Evolutionary conservation across 2,797 vertebrate genomes (phyloP), one percentile per base, ranked within the genome.

Genomic region (Acomys russatus): DNA sequence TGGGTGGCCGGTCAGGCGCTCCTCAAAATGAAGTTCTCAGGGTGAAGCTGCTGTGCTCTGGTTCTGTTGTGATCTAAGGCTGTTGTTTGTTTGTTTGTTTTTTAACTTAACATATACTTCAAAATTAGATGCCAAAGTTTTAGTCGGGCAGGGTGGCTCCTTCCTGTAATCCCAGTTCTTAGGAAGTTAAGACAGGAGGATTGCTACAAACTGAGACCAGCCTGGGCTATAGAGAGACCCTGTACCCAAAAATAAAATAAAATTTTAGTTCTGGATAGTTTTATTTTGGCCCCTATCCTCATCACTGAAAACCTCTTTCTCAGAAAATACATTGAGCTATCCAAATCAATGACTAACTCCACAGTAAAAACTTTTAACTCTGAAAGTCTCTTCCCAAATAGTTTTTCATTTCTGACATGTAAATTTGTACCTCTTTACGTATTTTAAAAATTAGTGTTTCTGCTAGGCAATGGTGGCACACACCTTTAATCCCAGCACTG

Each of bases 341-440:
- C 9, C 0, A 0, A 23, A 0, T 17, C 68, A 15, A 6, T 1
- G 1, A 33, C 10, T 23, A 8, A 12, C 1, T 3, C 35, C 64
- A 54, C 14, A 70, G 0, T 33, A 23, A 17, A 35, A 44, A 25
- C 10, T 4, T 23, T n/a, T 11, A 4, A 56, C 23, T 85, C 38
- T n/a, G 38, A 28, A 12, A 35, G n/a, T 49, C 59, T 38, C 71
- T 76, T 66, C 1, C 22, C 66, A 77, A 33, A 0, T 35, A 3
- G 30, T 12, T 3, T 63, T n/a, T 54, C 10, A 4, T 79, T 83
- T 28, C 92, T 35, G n/a, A 4, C 71, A 4, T 9, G 1, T 12
- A 54, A 61, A 30, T 18, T 11, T n/a, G 0, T 71, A 38, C 61
- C 76, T 88, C n/a, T 6, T 49, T 38, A 8, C 44, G 3, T 51